Conservation (phyloP, 2,797 vertebrate genomes). For the Selene dorsalis region DNA sequence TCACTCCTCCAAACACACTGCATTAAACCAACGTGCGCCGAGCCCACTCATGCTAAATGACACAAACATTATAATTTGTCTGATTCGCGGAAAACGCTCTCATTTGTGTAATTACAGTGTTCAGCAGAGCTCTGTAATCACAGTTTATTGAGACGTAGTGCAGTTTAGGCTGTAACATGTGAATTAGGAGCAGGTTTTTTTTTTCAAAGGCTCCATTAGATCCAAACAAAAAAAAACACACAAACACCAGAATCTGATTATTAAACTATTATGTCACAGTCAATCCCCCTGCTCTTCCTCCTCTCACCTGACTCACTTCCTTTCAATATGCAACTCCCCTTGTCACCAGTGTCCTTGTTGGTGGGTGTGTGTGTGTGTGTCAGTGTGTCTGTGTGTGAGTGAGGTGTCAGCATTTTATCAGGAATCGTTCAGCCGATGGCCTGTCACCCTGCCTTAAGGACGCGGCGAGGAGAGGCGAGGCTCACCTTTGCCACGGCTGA, state of each 20-base stretch:
- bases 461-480: conserved; percentile 53
- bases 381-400: conserved; percentile 43
- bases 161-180: conserved; percentile 10
- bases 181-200: conserved; percentile 4
- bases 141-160: conserved; percentile 27
- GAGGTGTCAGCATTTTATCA: conserved; percentile 80
- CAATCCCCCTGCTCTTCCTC: conserved; percentile 37
- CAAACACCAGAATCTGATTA: conserved; percentile 16
- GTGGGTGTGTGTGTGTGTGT: conserved; percentile 38
- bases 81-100: conserved; percentile 37
- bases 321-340: conserved; percentile 61
- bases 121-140: conserved; percentile 40
- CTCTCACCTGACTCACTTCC: conserved; percentile 56
- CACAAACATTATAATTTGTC: conserved; percentile 45
- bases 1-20: conserved; percentile 73
- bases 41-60: conserved; percentile 61
- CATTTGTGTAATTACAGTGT: conserved; percentile 54
- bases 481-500: conserved; percentile 82
- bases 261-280: conserved; percentile 59
- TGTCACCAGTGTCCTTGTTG: conserved; percentile 75
- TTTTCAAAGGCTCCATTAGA: not conserved
- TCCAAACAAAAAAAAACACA: conserved; percentile 13
- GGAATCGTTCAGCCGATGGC: conserved; percentile 74
- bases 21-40: conserved; percentile 60
- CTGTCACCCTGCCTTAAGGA: conserved; percentile 78